Conservation (phyloP, 2,888 invertebrate genomes). For the Lithophane ornitopus region DNA sequence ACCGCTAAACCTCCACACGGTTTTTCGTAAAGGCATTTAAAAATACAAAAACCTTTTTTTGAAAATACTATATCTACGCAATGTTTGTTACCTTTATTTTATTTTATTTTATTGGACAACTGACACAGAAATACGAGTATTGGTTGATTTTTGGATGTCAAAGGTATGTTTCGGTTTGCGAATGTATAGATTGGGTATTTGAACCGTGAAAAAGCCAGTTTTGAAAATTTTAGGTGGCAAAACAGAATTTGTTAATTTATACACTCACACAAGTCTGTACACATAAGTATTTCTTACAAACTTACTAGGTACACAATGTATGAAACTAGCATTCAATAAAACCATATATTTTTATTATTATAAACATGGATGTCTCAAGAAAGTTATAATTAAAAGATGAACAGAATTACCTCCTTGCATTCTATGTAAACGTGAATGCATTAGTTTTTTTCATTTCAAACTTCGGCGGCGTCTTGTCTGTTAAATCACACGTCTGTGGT, state of each 20-base stretch:
- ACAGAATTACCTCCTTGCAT: not conserved
- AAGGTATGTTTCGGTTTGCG: constrained; percentile 12
- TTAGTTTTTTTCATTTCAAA: not conserved
- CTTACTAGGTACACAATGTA: too few species aligned
- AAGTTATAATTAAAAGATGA: constrained; percentile 18
- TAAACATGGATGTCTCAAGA: not conserved
- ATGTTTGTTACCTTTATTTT: constrained; percentile 32
- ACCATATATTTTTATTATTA: not conserved
- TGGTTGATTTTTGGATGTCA: constrained; percentile 1
- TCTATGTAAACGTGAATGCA: not conserved
- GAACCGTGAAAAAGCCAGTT: not conserved
- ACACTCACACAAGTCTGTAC: too few species aligned
- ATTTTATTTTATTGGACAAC: constrained; percentile 42
- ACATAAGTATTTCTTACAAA: too few species aligned
- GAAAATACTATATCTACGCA: constrained; percentile 13
- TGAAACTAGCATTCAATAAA: not conserved
- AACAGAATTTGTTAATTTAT: not conserved
- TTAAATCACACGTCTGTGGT: not conserved
- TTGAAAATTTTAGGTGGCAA: not conserved
- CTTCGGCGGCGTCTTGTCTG: not conserved
- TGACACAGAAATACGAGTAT: constrained; percentile 34
- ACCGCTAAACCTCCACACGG: constrained; percentile 31
- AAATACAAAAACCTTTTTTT: constrained; percentile 45
- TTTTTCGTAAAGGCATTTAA: constrained; percentile 45
- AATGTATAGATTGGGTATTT: constrained; percentile 12